phyloP scores from a whole-genome alignment of 2,113 vertebrate species.

The Chionomys nivalis region DNA sequence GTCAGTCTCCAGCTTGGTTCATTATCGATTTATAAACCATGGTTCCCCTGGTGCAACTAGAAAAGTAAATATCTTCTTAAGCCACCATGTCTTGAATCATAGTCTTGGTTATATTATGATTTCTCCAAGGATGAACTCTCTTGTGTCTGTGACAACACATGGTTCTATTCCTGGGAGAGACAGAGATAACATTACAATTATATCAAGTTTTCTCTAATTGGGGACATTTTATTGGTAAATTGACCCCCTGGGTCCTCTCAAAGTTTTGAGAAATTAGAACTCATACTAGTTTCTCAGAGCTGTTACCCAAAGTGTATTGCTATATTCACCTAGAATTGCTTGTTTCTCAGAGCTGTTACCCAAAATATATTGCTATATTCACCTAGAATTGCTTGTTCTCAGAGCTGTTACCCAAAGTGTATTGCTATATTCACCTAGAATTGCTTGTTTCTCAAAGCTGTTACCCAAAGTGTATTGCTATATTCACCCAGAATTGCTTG shows the following conservation, averaged over 20 bases:
- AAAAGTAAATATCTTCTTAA: background rate
- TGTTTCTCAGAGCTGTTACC: background rate
- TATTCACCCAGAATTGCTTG: no score
- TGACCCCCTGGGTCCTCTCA: background rate
- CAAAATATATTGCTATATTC: background rate
- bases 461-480: background rate
- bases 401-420: background rate
- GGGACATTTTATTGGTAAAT: background rate
- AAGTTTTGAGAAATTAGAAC: background rate
- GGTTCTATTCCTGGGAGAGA: background rate
- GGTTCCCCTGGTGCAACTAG: background rate
- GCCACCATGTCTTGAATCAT: background rate
- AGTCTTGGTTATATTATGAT: background rate
- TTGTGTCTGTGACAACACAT: background rate
- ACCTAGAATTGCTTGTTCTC: no score
- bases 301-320: background rate
- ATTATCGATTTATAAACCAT: background rate
- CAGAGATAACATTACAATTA: background rate
- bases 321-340: background rate
- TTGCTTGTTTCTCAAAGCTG: background rate
- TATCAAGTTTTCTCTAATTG: background rate
- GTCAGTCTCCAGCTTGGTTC: background rate
- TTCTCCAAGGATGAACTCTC: background rate
- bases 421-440: background rate
- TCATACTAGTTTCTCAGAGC: background rate